Evolutionary conservation across 2,888 invertebrate species (phyloP).

Genomic region (Sympetrum striolatum): DNA sequence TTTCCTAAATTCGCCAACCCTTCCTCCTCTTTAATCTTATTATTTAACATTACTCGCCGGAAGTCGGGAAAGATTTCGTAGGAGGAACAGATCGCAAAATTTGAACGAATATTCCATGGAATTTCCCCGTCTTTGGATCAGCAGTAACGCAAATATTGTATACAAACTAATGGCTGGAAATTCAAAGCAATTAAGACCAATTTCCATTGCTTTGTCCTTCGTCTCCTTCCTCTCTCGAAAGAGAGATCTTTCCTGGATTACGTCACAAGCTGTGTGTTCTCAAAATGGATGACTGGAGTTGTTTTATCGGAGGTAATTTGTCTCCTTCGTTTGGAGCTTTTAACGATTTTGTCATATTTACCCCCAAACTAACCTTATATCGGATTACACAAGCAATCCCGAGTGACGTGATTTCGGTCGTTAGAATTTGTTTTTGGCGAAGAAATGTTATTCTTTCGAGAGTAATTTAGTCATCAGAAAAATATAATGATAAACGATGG

Average conservation of each 20-base stretch:
- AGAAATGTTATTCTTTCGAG: no score
- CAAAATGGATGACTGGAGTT: not conserved
- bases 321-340: not conserved
- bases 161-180: not conserved
- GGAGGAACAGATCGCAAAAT: not conserved
- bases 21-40: not conserved
- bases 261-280: not conserved
- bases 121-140: not conserved
- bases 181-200: not conserved
- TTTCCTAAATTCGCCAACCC: not conserved
- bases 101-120: not conserved
- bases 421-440: no score
- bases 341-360: no score
- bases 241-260: not conserved
- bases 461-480: no score
- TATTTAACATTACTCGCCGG: not conserved
- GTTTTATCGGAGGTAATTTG: not conserved
- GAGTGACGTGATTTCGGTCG: not conserved
- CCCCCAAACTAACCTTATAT: no score
- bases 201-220: not conserved
- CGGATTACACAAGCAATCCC: no score
- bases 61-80: not conserved
- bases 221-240: not conserved
- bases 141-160: not conserved
- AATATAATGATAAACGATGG: no score